Evolutionary conservation across 2,797 vertebrate genomes (phyloP).

Genomic region (Bucorvus abyssinicus): DNA sequence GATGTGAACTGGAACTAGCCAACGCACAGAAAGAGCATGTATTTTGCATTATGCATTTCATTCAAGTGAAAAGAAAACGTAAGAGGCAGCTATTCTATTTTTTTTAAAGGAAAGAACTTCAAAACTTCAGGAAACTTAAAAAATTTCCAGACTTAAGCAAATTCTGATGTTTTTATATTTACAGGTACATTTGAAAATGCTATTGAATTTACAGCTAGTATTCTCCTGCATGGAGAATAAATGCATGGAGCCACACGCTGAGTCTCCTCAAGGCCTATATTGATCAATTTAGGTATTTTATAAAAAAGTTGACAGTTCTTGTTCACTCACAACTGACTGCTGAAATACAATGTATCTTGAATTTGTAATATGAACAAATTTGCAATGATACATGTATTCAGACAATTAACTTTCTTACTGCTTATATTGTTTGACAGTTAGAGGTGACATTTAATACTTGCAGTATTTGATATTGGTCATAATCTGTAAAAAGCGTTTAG

Average conservation of each 20-base stretch:
- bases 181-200: background rate
- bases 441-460: background rate
- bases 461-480: background rate
- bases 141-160: background rate
- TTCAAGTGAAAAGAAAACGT: background rate
- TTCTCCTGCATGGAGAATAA: background rate
- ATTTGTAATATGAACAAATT: background rate
- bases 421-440: background rate
- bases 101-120: background rate
- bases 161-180: background rate
- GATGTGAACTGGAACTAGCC: background rate
- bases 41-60: background rate
- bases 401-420: background rate
- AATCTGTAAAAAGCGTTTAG: background rate
- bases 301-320: background rate
- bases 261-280: background rate
- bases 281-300: background rate
- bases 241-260: background rate
- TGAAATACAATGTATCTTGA: background rate
- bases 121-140: background rate
- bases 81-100: background rate
- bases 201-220: background rate
- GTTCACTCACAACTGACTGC: background rate
- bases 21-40: background rate
- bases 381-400: background rate